phyloP scores from a whole-genome alignment of 1,140 invertebrate species.

The Tetraneura akinire region DNA sequence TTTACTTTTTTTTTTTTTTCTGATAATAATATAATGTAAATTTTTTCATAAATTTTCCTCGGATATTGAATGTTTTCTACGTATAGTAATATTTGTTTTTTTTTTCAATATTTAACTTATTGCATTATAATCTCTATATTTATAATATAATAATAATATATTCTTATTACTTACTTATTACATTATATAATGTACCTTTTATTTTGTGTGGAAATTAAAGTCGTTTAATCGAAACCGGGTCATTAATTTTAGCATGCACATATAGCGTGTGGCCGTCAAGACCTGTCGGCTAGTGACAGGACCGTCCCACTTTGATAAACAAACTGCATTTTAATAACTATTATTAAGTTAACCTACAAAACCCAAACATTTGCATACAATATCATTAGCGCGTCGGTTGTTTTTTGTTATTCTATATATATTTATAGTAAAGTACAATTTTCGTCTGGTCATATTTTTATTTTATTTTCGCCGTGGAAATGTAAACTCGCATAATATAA shows the following conservation, averaged over 20 bases:
- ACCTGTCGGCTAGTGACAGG: slow-evolving; percentile 42
- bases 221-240: slow-evolving; percentile 36
- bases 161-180: neutral
- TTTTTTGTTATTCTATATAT: slow-evolving; percentile 1
- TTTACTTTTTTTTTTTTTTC: too few relatives aligned
- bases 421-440: neutral
- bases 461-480: too few relatives aligned
- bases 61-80: too few relatives aligned
- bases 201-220: slow-evolving; percentile 23
- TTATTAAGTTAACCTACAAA: slow-evolving; percentile 42
- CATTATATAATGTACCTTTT: neutral
- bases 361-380: slow-evolving; percentile 46
- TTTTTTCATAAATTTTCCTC: too few relatives aligned
- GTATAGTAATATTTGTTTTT: too few relatives aligned
- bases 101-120: too few relatives aligned
- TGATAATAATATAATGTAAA: too few relatives aligned
- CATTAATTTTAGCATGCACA: slow-evolving; percentile 46
- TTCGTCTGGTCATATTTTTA: neutral
- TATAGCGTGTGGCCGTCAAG: slow-evolving; percentile 48
- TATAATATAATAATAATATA: too few relatives aligned
- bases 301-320: slow-evolving; percentile 36
- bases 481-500: too few relatives aligned
- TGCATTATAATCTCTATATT: too few relatives aligned
- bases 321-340: slow-evolving; percentile 51
- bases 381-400: slow-evolving; percentile 28